These are phyloP conservation scores for Anthopleura xanthogrammica DNA, from an alignment of 92 coral and sea anemone genomes.

Conservation along the genomic window DNA sequence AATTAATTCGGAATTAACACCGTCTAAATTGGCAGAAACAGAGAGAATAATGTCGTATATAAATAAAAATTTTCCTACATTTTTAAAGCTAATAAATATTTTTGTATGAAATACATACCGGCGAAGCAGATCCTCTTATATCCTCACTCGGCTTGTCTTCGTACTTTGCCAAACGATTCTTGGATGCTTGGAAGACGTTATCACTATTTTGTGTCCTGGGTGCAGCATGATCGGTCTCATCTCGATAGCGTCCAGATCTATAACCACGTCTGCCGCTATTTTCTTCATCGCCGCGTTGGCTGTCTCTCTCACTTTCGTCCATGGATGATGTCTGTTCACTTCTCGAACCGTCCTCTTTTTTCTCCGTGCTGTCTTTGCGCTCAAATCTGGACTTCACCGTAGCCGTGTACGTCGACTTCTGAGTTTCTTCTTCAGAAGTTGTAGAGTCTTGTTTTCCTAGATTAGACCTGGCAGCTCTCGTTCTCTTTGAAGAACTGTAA, in stretches of 20 bases:
- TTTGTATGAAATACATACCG: slow-evolving; percentile 9
- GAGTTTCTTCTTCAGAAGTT: slow-evolving; percentile 52
- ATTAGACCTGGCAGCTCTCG: slow-evolving; percentile 26
- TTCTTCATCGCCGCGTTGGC: slow-evolving; percentile 14
- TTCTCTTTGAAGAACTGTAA: slow-evolving; percentile 21
- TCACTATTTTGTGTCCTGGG: slow-evolving; percentile 31
- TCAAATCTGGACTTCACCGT: slow-evolving; percentile 66
- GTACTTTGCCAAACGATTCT: slow-evolving; percentile 20
- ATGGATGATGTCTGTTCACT: slow-evolving; percentile 49
- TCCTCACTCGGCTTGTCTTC: slow-evolving; percentile 37
- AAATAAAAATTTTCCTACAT: background rate
- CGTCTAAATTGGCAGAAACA: background rate
- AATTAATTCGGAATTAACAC: background rate
- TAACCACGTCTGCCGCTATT: background rate
- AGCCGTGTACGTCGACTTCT: slow-evolving; percentile 54
- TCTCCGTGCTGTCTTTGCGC: slow-evolving; percentile 42
- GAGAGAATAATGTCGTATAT: background rate
- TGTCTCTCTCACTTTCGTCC: slow-evolving; percentile 46
- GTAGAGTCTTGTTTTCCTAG: slow-evolving; percentile 37
- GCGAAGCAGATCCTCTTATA: slow-evolving; percentile 6
- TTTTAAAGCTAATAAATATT: background rate
- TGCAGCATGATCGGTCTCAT: slow-evolving; percentile 40
- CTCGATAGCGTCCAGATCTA: slow-evolving; percentile 19
- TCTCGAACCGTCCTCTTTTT: slow-evolving; percentile 22
- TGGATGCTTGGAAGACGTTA: slow-evolving; percentile 28